phyloP scores from a whole-genome alignment of 2,888 invertebrate genomes.

The Ischnura elegans region DNA sequence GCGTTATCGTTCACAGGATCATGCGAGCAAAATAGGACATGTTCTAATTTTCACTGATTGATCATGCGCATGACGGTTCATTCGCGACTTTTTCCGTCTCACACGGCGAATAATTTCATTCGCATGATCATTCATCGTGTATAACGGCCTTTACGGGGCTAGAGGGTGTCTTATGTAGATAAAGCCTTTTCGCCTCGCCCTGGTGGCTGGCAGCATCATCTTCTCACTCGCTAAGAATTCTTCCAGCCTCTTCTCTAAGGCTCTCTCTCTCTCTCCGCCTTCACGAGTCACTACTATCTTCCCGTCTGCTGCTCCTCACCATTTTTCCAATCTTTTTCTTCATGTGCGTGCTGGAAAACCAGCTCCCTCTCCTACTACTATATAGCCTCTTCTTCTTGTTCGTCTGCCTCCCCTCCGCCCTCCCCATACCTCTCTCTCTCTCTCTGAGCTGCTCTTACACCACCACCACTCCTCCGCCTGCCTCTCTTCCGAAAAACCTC shows the following conservation, averaged over 20 bases:
- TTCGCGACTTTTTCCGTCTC: too few species aligned
- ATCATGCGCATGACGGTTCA: too few species aligned
- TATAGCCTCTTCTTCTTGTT: slow-evolving; percentile 50
- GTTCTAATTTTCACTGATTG: too few species aligned
- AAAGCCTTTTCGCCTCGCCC: background rate
- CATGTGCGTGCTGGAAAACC: background rate
- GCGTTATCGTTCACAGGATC: too few species aligned
- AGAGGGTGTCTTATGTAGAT: too few species aligned
- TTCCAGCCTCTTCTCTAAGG: slow-evolving; percentile 70
- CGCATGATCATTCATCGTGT: too few species aligned
- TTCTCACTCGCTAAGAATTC: background rate
- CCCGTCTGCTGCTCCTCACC: background rate
- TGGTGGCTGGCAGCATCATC: background rate
- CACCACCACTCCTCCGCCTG: background rate
- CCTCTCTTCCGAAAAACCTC: slow-evolving; percentile 44
- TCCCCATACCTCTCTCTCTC: slow-evolving; percentile 70
- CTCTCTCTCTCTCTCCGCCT: slow-evolving; percentile 69
- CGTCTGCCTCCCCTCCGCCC: slow-evolving; percentile 69
- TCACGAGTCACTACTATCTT: background rate
- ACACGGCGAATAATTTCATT: too few species aligned
- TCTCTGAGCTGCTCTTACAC: slow-evolving; percentile 68
- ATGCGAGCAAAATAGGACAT: too few species aligned
- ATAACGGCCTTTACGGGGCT: too few species aligned
- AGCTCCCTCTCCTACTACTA: slow-evolving; percentile 4
- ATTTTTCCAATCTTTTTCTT: background rate